These are phyloP conservation scores for Macropis europaea DNA, from an alignment of 2,888 invertebrate species.

Conservation along the genomic window DNA sequence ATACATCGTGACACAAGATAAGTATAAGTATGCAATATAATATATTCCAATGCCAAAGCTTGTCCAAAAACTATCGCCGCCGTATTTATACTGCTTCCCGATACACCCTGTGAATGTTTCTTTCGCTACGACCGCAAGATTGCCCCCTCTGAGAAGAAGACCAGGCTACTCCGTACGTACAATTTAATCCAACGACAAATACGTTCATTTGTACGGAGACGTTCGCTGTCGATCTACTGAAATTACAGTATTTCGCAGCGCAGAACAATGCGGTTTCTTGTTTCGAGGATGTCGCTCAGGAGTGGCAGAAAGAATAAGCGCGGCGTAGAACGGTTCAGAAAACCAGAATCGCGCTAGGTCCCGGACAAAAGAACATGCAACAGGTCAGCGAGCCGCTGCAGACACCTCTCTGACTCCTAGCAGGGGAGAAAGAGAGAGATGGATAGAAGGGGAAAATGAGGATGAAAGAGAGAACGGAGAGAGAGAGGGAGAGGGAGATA, in stretches of 20 bases:
- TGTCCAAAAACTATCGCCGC: too few relatives aligned
- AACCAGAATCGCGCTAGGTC: constrained; percentile 57
- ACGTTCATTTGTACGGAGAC: background rate
- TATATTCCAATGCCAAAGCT: too few relatives aligned
- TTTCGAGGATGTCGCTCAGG: constrained; percentile 66
- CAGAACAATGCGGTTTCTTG: constrained; percentile 73
- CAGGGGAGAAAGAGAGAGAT: constrained; percentile 5
- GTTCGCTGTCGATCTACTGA: constrained; percentile 62
- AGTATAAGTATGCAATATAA: too few relatives aligned
- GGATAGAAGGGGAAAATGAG: constrained; percentile 1
- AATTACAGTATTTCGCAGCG: constrained; percentile 66
- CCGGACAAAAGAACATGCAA: constrained; percentile 74
- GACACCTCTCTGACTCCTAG: constrained; percentile 56
- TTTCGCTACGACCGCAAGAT: too few relatives aligned
- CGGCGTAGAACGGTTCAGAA: constrained; percentile 65
- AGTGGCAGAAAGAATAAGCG: constrained; percentile 68
- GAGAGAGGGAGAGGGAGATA: background rate
- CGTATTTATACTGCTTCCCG: too few relatives aligned
- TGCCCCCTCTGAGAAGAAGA: background rate
- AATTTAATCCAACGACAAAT: background rate
- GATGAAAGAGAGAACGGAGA: background rate
- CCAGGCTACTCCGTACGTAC: background rate
- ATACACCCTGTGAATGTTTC: too few relatives aligned
- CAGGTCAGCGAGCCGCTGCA: constrained; percentile 69
- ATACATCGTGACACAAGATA: too few relatives aligned